These are phyloP conservation scores for Bergia sp. DNA, from an alignment of 92 coral and sea anemone genomes.

Conservation along the genomic window DNA sequence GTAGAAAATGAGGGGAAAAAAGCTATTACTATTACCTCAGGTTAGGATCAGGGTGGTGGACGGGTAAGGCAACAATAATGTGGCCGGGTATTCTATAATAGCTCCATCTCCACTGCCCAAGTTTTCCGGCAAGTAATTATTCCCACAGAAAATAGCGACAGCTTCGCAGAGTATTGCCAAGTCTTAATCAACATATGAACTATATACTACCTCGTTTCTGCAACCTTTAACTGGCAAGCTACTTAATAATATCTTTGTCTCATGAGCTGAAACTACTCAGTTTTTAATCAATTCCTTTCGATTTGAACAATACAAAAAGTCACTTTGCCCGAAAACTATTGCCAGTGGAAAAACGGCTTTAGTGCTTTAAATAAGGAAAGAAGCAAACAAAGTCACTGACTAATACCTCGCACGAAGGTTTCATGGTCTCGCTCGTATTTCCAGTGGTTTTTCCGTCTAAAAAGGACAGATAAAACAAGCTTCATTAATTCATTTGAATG, in stretches of 20 bases:
- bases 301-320: not conserved
- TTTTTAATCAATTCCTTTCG: not conserved
- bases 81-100: slow-evolving; percentile 6
- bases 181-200: slow-evolving; percentile 6
- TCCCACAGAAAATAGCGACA: slow-evolving; percentile 15
- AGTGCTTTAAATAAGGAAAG: slow-evolving; percentile 6
- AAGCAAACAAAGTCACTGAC: slow-evolving; percentile 8
- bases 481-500: slow-evolving; percentile 5
- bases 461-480: slow-evolving; percentile 7
- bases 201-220: slow-evolving; percentile 13
- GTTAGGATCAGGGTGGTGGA: slow-evolving; percentile 4
- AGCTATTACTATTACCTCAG: slow-evolving; percentile 6
- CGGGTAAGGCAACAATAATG: slow-evolving; percentile 2
- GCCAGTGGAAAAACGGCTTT: slow-evolving; percentile 9
- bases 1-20: slow-evolving; percentile 7
- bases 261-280: not conserved
- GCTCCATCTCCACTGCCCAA: slow-evolving; percentile 17
- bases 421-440: slow-evolving; percentile 9
- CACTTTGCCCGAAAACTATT: slow-evolving; percentile 9
- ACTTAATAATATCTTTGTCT: slow-evolving; percentile 11
- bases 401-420: slow-evolving; percentile 9
- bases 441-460: slow-evolving; percentile 9
- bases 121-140: slow-evolving; percentile 10
- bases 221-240: slow-evolving; percentile 15
- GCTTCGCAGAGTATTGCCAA: slow-evolving; percentile 15